Base-by-base conservation (phyloP, 2,113 vertebrate genomes). In the Phrynosoma platyrhinos region DNA sequence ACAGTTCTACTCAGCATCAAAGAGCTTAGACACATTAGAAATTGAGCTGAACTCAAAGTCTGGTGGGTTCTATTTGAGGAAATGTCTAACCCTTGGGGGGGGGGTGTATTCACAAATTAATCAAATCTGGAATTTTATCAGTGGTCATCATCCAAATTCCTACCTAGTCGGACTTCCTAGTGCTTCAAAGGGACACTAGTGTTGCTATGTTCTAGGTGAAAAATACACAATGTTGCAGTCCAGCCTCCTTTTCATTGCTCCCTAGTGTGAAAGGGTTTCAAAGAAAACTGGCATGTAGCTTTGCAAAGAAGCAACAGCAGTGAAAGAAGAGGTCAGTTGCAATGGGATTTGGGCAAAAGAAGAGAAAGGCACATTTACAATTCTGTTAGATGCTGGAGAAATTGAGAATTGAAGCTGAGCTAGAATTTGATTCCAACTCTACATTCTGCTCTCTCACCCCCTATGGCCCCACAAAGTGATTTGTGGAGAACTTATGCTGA, bases 331-430 rank as follows among this genome's bases (percentile, higher is more conserved):
- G 88, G 16, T n/a, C 84, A 82, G 58, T 6, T 90, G 64, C 0
- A 0, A 71, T 87, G 78, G 82, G 81, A 76, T 9, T 1, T 85
- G 66, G 69, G 71, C 84, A 32, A 84, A 32, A 64, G 75, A 72
- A 74, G 9, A 81, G 14, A 89, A 27, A 84, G 16, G 9, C 75
- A 72, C 25, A 90, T 89, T 78, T 83, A 30, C 69, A 86, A 84
- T 90, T 95, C 90, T 89, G 79, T 87, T 90, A 69, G 8, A 82
- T 81, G 74, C 66, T 14, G 40, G 80, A 32, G 74, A 75, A 66
- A 80, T 52, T 27, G 58, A 66, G 86, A 88, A 92, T 52, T 12
- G 76, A 85, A 77, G 69, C 9, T 27, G 58, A 52, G 55, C 6
- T 68, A 16, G 42, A 75, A 68, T 58, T 80, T 80, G 3, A 72